A percentile compares a stretch with the other conserved stretches of the same genome.
These are phyloP conservation scores for Neogobius melanostomus DNA, from an alignment of 2,113 vertebrate species.

Conservation along the genomic window DNA sequence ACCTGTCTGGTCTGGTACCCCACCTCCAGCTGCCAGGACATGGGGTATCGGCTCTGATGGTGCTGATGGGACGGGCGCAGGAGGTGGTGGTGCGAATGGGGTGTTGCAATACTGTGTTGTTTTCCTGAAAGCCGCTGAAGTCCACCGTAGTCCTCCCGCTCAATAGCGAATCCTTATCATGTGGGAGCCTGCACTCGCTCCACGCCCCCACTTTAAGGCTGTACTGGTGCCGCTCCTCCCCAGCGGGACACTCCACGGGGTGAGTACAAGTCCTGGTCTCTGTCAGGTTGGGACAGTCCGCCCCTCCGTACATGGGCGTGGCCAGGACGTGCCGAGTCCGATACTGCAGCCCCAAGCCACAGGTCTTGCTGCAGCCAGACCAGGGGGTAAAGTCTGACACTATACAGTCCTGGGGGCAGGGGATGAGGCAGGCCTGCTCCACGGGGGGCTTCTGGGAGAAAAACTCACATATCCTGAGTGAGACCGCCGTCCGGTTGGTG, in stretches of 20 bases:
- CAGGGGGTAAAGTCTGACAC: slow-evolving; percentile 87
- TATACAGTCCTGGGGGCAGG: slow-evolving; percentile 91
- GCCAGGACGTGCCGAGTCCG: slow-evolving; percentile 82
- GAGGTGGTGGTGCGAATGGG: slow-evolving; percentile 52
- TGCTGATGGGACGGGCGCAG: slow-evolving; percentile 50
- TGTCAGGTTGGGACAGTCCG: slow-evolving; percentile 85
- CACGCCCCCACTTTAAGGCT: slow-evolving; percentile 89
- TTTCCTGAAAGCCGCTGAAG: slow-evolving; percentile 78
- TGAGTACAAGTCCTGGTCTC: slow-evolving; percentile 80
- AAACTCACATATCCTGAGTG: slow-evolving; percentile 86
- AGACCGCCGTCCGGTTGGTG: slow-evolving; percentile 80
- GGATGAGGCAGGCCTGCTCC: slow-evolving; percentile 93
- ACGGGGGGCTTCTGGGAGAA: slow-evolving; percentile 81
- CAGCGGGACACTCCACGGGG: slow-evolving; percentile 73
- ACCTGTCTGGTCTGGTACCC: slow-evolving; percentile 89
- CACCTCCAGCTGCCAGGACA: slow-evolving; percentile 79
- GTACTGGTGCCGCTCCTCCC: slow-evolving; percentile 82
- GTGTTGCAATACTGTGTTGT: slow-evolving; percentile 61
- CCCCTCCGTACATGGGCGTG: slow-evolving; percentile 87
- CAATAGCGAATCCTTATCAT: slow-evolving; percentile 73
- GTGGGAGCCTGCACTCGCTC: slow-evolving; percentile 83
- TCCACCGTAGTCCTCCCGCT: slow-evolving; percentile 77
- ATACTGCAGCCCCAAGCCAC: slow-evolving; percentile 80
- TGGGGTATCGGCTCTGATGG: slow-evolving; percentile 50
- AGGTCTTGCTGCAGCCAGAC: slow-evolving; percentile 84